A percentile compares a stretch with the other conserved stretches of the same genome.
phyloP scores from a whole-genome alignment of 2,888 invertebrate species.

The Hydropsyche betteni region DNA sequence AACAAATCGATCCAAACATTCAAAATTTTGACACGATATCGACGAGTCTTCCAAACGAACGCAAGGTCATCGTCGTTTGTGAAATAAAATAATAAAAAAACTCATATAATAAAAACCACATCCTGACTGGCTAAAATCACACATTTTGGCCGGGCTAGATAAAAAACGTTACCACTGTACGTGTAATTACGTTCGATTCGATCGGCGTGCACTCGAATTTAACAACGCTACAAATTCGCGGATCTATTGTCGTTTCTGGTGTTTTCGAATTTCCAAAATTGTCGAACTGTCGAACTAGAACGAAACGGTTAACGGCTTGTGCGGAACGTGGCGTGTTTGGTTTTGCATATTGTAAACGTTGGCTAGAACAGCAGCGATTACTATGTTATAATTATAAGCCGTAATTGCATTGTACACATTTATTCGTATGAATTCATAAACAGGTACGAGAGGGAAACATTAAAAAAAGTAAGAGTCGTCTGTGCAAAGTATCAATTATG shows the following conservation, averaged over 20 bases:
- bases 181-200: too few relatives aligned
- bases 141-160: not conserved
- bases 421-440: slow-evolving; percentile 19
- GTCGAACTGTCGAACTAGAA: too few relatives aligned
- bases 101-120: slow-evolving; percentile 14
- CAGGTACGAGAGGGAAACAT: slow-evolving; percentile 1
- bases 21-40: slow-evolving; percentile 29
- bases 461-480: slow-evolving; percentile 3
- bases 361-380: slow-evolving; percentile 33
- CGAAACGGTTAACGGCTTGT: too few relatives aligned
- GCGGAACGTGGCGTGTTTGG: slow-evolving; percentile 27
- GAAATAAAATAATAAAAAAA: not conserved
- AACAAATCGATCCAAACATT: too few relatives aligned
- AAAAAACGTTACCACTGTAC: not conserved
- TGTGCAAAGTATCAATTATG: too few relatives aligned
- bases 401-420: slow-evolving; percentile 14
- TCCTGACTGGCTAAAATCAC: slow-evolving; percentile 8
- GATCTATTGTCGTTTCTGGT: too few relatives aligned
- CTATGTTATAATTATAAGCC: slow-evolving; percentile 38
- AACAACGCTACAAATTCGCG: too few relatives aligned
- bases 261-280: too few relatives aligned
- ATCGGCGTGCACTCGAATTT: too few relatives aligned
- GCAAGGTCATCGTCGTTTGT: slow-evolving; percentile 10
- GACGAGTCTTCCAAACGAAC: slow-evolving; percentile 13
- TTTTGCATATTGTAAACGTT: slow-evolving; percentile 34